phyloP scores from a whole-genome alignment of 2,113 vertebrate species.

The Rissa tridactyla region DNA sequence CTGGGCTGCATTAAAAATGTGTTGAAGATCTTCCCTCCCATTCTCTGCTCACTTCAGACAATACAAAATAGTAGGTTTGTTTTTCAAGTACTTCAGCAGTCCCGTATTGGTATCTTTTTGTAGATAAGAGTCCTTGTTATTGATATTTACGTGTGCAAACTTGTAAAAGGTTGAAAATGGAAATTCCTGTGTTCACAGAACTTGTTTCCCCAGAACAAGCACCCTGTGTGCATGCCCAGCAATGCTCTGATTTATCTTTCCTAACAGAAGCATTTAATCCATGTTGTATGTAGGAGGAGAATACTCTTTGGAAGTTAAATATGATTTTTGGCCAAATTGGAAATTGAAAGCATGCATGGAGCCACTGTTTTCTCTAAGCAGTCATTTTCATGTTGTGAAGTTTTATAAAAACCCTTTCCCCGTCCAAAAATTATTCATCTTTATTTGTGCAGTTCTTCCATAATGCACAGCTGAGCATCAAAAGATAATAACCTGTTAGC shows the following conservation, averaged over 20 bases:
- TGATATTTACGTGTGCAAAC: background rate
- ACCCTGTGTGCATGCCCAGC: background rate
- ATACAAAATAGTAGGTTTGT: background rate
- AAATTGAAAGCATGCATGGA: background rate
- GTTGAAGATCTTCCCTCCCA: background rate
- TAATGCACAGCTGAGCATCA: background rate
- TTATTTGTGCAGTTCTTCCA: constrained; percentile 19
- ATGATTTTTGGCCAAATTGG: background rate
- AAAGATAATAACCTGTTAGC: constrained; percentile 7
- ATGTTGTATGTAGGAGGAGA: background rate
- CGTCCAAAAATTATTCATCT: constrained; percentile 5
- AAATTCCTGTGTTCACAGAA: background rate
- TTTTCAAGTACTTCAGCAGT: background rate
- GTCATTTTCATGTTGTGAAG: background rate
- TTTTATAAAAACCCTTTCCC: background rate
- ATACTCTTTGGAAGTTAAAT: background rate
- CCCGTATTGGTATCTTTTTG: background rate
- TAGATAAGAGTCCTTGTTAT: background rate
- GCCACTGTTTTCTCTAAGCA: background rate
- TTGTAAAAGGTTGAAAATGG: background rate
- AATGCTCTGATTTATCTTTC: background rate
- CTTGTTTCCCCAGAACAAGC: background rate
- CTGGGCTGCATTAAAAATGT: background rate
- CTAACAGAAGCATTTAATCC: background rate
- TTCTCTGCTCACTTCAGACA: background rate